These are phyloP conservation scores for Cataglyphis hispanica DNA, from an alignment of 1,140 invertebrate species.

Conservation along the genomic window DNA sequence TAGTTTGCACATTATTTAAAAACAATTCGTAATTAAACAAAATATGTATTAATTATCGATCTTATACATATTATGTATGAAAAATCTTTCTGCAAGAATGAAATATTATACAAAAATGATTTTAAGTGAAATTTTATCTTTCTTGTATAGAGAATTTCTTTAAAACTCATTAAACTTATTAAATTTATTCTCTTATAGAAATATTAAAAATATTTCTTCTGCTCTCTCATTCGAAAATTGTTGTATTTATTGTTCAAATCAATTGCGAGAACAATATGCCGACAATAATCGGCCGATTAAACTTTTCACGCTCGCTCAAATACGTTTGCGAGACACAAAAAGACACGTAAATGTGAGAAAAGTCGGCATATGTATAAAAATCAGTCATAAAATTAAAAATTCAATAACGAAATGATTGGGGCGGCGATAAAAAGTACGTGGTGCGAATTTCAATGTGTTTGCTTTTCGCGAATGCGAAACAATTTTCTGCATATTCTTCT, in stretches of 20 bases:
- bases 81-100: not conserved
- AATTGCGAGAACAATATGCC: not conserved
- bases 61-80: not conserved
- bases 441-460: constrained; percentile 1
- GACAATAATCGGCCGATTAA: not conserved
- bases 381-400: constrained; percentile 32
- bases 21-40: constrained; percentile 24
- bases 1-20: constrained; percentile 13
- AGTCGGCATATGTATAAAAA: not conserved
- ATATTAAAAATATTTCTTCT: not conserved
- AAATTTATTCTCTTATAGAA: not conserved
- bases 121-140: not conserved
- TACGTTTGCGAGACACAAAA: not conserved
- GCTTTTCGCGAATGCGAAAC: constrained; percentile 22
- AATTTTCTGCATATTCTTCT: constrained; percentile 56
- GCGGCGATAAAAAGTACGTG: not conserved
- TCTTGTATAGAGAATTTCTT: not conserved
- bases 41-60: constrained; percentile 18
- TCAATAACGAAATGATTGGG: not conserved
- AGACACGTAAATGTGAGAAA: not conserved
- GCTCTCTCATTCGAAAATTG: too few species aligned
- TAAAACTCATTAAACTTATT: too few species aligned
- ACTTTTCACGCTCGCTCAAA: not conserved
- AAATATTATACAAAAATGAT: not conserved
- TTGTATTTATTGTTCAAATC: not conserved